These are phyloP conservation scores for Diarsia brunnea DNA, from an alignment of 2,888 invertebrate species.

Conservation along the genomic window DNA sequence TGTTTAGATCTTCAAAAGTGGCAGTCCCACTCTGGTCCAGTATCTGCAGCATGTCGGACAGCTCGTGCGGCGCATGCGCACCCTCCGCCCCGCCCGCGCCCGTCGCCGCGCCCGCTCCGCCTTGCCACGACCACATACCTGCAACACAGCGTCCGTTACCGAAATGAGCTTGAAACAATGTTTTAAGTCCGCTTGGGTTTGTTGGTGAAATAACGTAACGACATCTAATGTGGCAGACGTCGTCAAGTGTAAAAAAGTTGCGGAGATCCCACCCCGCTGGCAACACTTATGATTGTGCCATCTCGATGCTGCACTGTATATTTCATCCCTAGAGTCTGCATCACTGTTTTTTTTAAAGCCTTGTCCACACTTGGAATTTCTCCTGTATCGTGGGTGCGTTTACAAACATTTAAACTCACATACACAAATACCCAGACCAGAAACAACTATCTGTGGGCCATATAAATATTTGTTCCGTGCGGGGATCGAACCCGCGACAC, in stretches of 20 bases:
- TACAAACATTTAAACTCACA: no score
- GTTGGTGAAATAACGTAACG: background rate
- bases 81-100: slow-evolving; percentile 75
- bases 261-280: background rate
- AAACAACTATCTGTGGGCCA: no score
- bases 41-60: slow-evolving; percentile 98
- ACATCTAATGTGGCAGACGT: background rate
- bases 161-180: background rate
- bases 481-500: no score
- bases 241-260: background rate
- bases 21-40: slow-evolving; percentile 95
- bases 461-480: no score
- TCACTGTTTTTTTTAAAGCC: no score
- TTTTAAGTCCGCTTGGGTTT: background rate
- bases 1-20: slow-evolving; percentile 96
- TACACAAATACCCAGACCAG: no score
- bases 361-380: no score
- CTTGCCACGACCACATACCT: slow-evolving; percentile 96
- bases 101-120: slow-evolving; percentile 81
- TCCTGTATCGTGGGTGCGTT: no score
- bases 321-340: background rate
- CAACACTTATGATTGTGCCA: background rate
- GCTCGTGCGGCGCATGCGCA: slow-evolving; percentile 92
- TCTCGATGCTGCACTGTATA: background rate
- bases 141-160: slow-evolving; percentile 45